Conservation (phyloP, 1,140 invertebrate genomes). For the Lasioglossum baleicum region DNA sequence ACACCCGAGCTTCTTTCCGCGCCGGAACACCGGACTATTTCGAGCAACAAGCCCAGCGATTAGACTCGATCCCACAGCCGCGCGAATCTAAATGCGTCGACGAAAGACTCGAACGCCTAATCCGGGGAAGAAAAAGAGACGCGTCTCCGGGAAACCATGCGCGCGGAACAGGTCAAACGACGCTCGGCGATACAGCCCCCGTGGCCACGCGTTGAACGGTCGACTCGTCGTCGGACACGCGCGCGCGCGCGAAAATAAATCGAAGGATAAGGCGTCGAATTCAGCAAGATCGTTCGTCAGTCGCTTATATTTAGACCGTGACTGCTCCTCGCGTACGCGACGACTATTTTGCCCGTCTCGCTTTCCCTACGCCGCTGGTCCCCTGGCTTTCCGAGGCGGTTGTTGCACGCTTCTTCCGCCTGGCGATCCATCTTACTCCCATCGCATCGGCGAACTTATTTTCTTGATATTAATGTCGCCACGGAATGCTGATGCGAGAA, state of each 20-base stretch:
- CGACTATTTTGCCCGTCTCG: not conserved
- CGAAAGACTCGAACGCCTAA: constrained; percentile 25
- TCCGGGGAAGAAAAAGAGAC: constrained; percentile 19
- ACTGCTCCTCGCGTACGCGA: not conserved
- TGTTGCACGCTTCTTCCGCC: not conserved
- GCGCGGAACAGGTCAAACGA: constrained; percentile 44
- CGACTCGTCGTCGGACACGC: constrained; percentile 29
- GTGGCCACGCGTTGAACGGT: constrained; percentile 47
- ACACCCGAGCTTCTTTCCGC: not conserved
- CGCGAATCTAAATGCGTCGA: constrained; percentile 32
- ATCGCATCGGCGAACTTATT: not conserved
- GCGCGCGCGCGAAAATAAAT: constrained; percentile 36
- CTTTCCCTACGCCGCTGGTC: not conserved
- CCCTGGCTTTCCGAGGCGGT: not conserved
- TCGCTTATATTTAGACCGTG: constrained; percentile 61
- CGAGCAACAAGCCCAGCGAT: constrained; percentile 2
- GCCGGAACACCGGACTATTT: not conserved
- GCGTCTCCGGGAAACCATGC: constrained; percentile 30
- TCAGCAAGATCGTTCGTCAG: constrained; percentile 53
- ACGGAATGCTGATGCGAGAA: not conserved
- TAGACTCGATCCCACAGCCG: not conserved
- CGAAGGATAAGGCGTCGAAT: constrained; percentile 50
- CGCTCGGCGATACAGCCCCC: constrained; percentile 44
- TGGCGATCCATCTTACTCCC: not conserved
- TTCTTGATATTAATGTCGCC: not conserved